Evolutionary conservation across 1,140 invertebrate species (phyloP).

Genomic region (Batillaria attramentaria): DNA sequence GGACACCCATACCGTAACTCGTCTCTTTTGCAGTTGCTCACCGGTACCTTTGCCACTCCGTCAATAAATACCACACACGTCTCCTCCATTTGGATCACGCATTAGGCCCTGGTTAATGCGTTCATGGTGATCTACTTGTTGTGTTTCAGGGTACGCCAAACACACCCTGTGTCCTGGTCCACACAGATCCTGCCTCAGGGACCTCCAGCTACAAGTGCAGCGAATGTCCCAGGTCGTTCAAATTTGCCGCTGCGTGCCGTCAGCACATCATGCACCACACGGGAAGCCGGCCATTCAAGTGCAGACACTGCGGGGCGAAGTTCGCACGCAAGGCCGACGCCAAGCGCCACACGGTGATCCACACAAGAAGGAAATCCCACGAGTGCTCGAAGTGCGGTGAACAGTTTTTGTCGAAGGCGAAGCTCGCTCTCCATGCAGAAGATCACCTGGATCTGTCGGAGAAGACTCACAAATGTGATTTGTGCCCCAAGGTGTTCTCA

Average conservation of each 20-base stretch:
- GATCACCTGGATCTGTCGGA: no score
- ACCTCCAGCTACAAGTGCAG: neutral
- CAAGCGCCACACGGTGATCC: conserved; percentile 42
- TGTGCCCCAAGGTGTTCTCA: no score
- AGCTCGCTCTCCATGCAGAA: conserved; percentile 1
- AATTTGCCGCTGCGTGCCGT: neutral
- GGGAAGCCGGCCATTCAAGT: conserved; percentile 37
- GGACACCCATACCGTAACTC: no score
- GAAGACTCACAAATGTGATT: no score
- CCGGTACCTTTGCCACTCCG: no score
- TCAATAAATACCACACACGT: no score
- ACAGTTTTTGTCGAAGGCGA: conserved; percentile 15
- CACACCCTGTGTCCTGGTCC: neutral
- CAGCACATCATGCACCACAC: conserved; percentile 37
- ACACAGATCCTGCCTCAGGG: neutral
- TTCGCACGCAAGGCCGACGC: conserved; percentile 64
- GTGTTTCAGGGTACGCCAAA: neutral
- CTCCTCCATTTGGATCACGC: no score
- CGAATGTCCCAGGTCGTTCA: conserved; percentile 1
- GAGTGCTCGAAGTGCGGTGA: neutral
- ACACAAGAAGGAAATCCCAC: conserved; percentile 48
- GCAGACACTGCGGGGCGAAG: conserved; percentile 34
- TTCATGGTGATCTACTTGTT: neutral
- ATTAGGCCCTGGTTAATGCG: no score
- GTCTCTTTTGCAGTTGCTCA: no score